Evolutionary conservation across 2,113 vertebrate species (phyloP), one percentile per base, ranked within the genome.

Genomic region (Lipotes vexillifer): DNA sequence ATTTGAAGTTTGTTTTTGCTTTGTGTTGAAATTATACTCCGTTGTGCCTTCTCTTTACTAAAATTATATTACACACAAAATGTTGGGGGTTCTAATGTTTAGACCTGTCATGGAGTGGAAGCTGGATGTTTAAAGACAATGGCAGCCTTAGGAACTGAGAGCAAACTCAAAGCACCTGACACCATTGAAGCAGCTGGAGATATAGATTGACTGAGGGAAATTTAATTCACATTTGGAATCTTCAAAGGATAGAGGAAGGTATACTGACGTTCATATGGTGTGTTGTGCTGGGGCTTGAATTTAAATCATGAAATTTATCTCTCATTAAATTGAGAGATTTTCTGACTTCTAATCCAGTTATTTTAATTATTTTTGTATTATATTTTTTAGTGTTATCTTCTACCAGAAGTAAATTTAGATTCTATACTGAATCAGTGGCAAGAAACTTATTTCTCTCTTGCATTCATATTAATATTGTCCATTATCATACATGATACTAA

Each of bases 121-220:
- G 11, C 5, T 57, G 29, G 2, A 5, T 61, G 31, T 63, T 36
- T 15, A 61, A 83, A 41, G 59, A 68, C 20, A 25, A 15, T 1
- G 2, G 27, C 33, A 88, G 9, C 1, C 29, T 10, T 6, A 41
- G 25, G 46, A 57, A 4, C n/a, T n/a, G 25, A 88, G 4, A 46
- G 8, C 6, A 65, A 46, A 66, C n/a, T 52, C 4, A 18, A 46
- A 71, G 8, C 7, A 21, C 0, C 0, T 9, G 4, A 88, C 25
- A 17, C 15, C 13, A 55, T 2, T 38, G 61, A 74, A 46, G 46
- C 1, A 1, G 9, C 4, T 57, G n/a, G 2, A 31, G n/a, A 25
- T 66, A 14, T 46, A 5, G 25, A 15, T 1, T 52, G 61, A 77
- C 27, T 46, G 6, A 21, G 11, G 8, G 36, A 33, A 72, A 27